Evolutionary conservation across 2,888 invertebrate species (phyloP), one percentile per base, ranked within the genome.

Genomic region (Opisthograptis luteolata): DNA sequence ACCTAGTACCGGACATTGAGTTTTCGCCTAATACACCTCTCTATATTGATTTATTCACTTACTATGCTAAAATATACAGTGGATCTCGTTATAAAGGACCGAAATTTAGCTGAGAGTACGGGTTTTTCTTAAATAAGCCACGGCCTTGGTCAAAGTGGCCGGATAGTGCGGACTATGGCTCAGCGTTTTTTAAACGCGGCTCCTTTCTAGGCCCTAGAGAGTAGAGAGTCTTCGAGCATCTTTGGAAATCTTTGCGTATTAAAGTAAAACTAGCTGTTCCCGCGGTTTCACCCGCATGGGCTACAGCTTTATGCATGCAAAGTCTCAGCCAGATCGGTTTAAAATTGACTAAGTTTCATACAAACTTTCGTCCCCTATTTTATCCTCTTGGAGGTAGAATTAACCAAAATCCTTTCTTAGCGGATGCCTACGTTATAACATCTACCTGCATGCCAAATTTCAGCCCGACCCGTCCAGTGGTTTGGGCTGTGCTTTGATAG

Each of bases 41-140:
- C 1, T 7, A 15, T 7, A 34, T 34, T 24, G 10, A 22, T 24
- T 36, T 36, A 36, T 36, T 24, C 30, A 27, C 25, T 15, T 40
- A 27, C 25, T 15, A 39, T 39, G 39, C 39, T 39, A 40, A 40
- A 28, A 40, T 40, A 24, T 22, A 14, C 19, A 27, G n/a, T n/a
- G 14, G 10, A 22, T 37, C 15, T 12, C 37, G 34, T 34, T 34
- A 34, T 22, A 34, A 22, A 27, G 27, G 27, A 37, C 25, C 10
- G 17, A 17, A 27, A 37, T 27, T 8, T 14, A 15, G 36, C 36
- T 14, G 24, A 24, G 19, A n/a, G 9, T 15, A 14, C 9, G 19
- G 17, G 15, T 14, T 31, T 41, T 41, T 41, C 5, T 31, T 41
- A 20, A 41, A 31, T 41, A 41, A 22, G 40, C 40, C 20, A 9